Conservation (phyloP, 2,113 vertebrate species). For the Chrysochloris asiatica region DNA sequence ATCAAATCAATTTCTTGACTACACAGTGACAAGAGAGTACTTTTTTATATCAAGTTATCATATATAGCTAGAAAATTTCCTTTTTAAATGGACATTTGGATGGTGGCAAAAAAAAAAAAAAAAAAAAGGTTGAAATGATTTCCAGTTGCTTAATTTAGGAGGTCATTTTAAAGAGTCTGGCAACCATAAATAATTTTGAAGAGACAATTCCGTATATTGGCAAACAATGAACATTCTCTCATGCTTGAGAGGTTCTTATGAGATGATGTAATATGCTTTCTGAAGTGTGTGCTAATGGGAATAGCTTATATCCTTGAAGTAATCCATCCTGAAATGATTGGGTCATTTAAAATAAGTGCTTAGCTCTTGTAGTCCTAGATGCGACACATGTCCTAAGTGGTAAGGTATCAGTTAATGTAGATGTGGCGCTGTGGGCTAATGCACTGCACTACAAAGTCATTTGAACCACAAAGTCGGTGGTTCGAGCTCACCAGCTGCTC, state of each 20-base stretch:
- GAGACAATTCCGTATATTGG: not conserved
- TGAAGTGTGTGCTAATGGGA: conserved; percentile 18
- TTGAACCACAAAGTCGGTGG: no score
- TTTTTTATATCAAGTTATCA: not conserved
- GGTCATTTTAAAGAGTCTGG: not conserved
- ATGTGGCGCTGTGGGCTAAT: no score
- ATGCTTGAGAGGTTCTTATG: conserved; percentile 25
- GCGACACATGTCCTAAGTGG: not conserved
- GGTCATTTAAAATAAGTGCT: conserved; percentile 23
- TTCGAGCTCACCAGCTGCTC: no score
- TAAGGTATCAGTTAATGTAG: not conserved
- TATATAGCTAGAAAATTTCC: not conserved
- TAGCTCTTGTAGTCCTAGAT: not conserved
- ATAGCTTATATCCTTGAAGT: not conserved
- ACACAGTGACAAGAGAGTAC: not conserved
- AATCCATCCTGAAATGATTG: conserved; percentile 1
- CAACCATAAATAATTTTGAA: conserved; percentile 4
- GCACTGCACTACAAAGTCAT: no score
- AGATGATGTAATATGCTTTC: not conserved
- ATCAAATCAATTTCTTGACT: conserved; percentile 7
- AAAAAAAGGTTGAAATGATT: no score
- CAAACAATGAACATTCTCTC: conserved; percentile 34
- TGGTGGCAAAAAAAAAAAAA: no score
- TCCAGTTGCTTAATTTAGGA: not conserved
- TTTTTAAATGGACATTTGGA: not conserved